Base-by-base conservation (phyloP, 2,888 invertebrate genomes). In the Latrodectus elegans region DNA sequence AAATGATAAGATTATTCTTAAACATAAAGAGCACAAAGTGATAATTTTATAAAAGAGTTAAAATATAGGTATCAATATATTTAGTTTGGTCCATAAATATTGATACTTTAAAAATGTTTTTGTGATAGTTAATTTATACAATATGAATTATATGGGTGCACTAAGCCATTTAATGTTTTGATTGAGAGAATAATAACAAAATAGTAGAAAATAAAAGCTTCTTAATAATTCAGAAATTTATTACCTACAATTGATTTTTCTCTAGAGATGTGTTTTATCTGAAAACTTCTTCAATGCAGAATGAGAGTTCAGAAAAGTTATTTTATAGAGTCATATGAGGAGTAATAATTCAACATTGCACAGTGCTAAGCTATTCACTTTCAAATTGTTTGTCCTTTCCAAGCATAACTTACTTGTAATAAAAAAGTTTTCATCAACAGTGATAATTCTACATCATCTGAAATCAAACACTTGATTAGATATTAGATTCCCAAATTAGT, bases 261-360 rank as follows among this genome's bases (percentile, higher is more conserved):
- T n/a, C 26, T 55, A 52, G 52, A 74, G 14, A 74, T 53, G 22
- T 55, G 55, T 53, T 53, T 53, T 74, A 15, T 74, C 73, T 53
- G 55, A 53, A 74, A 74, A 52, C 22, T 60, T 55, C 55, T 22
- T 52, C 15, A 74, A 53, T 72, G 12, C 51, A 22, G 55, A 15
- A 55, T 74, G 55, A 22, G n/a, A 11, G 22, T 55, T 74, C 73
- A 26, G 6, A 55, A 74, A 74, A 74, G 52, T 17, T 55, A 53
- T 53, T 55, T 26, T 53, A 74, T 55, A 74, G 11, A 55, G 52
- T 55, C 26, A 73, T 60, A 81, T 81, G 64, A 81, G 67, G 73
- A 81, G 49, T 81, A 80, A 26, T 71, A 22, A 15, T 55, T 55
- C 55, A 55, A 73, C 73, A 81, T 81, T 81, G 81, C 81, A 81